phyloP scores from a whole-genome alignment of 1,140 invertebrate genomes.

The Melanaphis sacchari region DNA sequence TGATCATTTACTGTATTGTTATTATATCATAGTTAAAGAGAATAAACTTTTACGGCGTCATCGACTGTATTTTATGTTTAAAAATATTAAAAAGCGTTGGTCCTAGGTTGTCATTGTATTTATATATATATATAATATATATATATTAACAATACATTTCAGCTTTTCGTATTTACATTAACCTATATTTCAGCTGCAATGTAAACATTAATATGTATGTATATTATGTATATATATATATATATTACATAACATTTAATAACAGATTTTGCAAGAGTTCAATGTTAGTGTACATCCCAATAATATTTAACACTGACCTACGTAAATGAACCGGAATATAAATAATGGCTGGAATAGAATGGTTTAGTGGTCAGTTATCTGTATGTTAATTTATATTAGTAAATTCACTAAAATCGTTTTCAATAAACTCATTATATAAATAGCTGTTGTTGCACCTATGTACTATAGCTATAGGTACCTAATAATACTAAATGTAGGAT shows the following conservation, averaged over 20 bases:
- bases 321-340: not conserved
- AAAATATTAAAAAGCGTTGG: not conserved
- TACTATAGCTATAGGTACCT: not conserved
- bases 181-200: not conserved
- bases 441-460: not conserved
- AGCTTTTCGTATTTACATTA: not conserved
- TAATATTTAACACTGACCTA: slow-evolving; percentile 16
- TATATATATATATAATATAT: no score
- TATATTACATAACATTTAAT: not conserved
- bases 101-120: not conserved
- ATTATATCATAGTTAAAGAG: not conserved
- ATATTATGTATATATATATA: not conserved
- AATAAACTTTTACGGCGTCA: not conserved
- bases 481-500: not conserved
- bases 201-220: not conserved
- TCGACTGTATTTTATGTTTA: not conserved
- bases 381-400: not conserved
- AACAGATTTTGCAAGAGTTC: not conserved
- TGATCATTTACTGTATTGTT: not conserved
- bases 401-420: not conserved
- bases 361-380: not conserved
- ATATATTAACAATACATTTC: not conserved
- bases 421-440: not conserved
- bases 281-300: not conserved
- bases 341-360: not conserved